Base-by-base conservation (phyloP, 1,140 invertebrate genomes). In the Brachionus manjavacas region DNA sequence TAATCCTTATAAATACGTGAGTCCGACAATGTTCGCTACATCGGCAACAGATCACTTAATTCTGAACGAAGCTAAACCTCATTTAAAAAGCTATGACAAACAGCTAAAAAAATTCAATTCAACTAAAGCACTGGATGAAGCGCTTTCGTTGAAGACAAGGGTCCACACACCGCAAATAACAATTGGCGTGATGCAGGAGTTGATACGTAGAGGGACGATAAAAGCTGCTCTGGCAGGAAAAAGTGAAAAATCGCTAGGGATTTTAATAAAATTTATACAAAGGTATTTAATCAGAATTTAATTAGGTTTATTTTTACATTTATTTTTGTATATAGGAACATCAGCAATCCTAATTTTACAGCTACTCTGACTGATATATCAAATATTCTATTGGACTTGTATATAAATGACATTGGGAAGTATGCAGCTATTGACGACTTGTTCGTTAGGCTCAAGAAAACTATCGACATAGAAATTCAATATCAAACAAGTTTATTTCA, bases 41-140 rank as follows among this genome's bases (percentile, higher is more conserved):
- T 66, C 46, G 7, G 23, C 41, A n/a, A 52, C 23, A 25, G 88
- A 89, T 81, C 74, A 87, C 23, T 74, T 89, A 35, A 86, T 89
- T 16, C 81, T 86, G 14, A 85, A 88, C 60, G 85, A 86, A 25
- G 85, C 84, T 49, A 87, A 85, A 70, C 86, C 87, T 84, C 84
- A 87, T 16, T 84, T 89, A 46, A 86, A 85, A 43, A 87, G 86
- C 70, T 90, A 93, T 88, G 95, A 97, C 87, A 88, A 88, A 23
- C 92, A 91, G 86, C 88, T 97, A 2, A 92, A 94, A 85, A 93
- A 93, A 89, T 96, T 95, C 89, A 91, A 94, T 86, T 95, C 94
- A 88, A 92, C 92, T 0, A 93, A 93, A 91, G 94, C 95, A 6
- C 90, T 97, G 11, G 92, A 94, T 87, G 87, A 89, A 81, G 95